Percentiles rank a stretch among this genome's conserved stretches.
Conservation (phyloP, 2,113 vertebrate genomes). For the Gulo gulo region DNA sequence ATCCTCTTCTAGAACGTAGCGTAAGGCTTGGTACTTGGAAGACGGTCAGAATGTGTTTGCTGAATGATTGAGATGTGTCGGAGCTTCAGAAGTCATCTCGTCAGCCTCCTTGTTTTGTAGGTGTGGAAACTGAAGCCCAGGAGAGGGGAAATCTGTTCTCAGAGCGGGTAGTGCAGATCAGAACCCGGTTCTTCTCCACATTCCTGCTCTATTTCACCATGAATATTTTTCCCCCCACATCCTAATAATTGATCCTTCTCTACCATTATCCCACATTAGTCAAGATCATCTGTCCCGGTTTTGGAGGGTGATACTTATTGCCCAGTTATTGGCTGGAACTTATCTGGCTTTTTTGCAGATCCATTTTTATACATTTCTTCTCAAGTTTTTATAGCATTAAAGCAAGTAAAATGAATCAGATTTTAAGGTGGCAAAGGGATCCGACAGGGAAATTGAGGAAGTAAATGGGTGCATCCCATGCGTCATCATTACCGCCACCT, state of each 20-base stretch:
- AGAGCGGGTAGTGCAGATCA: neutral
- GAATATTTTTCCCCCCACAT: neutral
- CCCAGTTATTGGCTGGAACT: neutral
- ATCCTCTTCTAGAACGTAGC: neutral
- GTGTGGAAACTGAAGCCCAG: neutral
- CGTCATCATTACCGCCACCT: neutral
- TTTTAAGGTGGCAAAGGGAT: neutral
- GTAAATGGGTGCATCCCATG: neutral
- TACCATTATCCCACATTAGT: neutral
- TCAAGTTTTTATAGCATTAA: neutral
- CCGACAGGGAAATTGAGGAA: neutral
- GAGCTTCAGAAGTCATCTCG: neutral
- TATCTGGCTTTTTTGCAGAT: neutral
- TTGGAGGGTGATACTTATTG: neutral
- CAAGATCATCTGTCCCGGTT: neutral
- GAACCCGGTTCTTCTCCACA: neutral
- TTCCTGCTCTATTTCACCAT: neutral
- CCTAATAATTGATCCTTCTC: neutral
- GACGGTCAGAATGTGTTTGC: neutral
- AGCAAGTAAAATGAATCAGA: neutral
- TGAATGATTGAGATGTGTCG: neutral
- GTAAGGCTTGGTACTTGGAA: neutral
- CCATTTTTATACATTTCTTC: neutral
- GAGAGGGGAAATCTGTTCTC: neutral
- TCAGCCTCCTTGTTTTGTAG: neutral